Evolutionary conservation across 2,888 invertebrate species (phyloP).

Genomic region (Torymus auratus): DNA sequence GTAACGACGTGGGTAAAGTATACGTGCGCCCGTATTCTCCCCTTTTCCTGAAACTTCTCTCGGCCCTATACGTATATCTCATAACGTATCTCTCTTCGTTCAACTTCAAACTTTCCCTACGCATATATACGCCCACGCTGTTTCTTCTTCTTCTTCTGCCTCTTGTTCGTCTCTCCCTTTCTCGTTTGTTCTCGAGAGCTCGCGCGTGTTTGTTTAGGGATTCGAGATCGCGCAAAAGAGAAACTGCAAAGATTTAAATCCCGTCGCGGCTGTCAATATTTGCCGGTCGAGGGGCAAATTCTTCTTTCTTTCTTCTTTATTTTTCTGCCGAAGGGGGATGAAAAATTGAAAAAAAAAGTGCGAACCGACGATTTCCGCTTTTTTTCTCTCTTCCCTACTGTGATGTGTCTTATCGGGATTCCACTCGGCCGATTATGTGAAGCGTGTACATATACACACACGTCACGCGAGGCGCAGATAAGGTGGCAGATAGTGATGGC

Average conservation of each 20-base stretch:
- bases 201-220: constrained; percentile 53
- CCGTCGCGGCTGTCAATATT: constrained; percentile 42
- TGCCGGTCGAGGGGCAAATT: constrained; percentile 5
- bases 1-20: neutral
- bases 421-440: too few relatives aligned
- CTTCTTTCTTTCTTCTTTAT: neutral
- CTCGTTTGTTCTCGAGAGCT: constrained; percentile 5
- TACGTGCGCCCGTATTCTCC: constrained; percentile 2
- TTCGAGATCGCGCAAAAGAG: constrained; percentile 45
- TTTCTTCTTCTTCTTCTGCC: constrained; percentile 36
- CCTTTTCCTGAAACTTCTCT: constrained; percentile 24
- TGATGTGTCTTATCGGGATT: too few relatives aligned
- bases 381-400: too few relatives aligned
- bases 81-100: constrained; percentile 14
- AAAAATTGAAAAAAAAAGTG: neutral
- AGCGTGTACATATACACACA: too few relatives aligned
- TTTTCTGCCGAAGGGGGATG: neutral
- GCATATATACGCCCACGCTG: neutral
- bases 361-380: too few relatives aligned
- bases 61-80: constrained; percentile 18
- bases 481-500: neutral
- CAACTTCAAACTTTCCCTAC: neutral
- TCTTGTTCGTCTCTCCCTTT: constrained; percentile 6
- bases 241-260: constrained; percentile 44
- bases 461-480: neutral